phyloP scores from a whole-genome alignment of 1,140 invertebrate genomes.

The Akabosia matsudoensis region DNA sequence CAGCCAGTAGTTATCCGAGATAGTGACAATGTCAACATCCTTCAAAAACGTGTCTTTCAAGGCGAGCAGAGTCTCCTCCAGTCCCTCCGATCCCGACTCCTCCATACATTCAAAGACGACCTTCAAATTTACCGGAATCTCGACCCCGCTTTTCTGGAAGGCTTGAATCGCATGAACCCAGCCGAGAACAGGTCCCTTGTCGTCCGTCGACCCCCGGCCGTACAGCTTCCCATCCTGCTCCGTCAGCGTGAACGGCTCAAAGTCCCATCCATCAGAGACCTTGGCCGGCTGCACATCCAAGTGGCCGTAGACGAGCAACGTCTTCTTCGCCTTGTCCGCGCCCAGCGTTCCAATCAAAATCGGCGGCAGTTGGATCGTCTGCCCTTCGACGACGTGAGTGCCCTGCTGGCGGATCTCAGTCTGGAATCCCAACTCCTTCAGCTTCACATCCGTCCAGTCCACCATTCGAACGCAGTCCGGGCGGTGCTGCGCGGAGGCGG shows the following conservation, averaged over 20 bases:
- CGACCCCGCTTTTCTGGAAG: constrained; percentile 53
- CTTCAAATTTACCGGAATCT: constrained; percentile 63
- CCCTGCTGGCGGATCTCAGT: constrained; percentile 1
- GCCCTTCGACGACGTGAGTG: constrained; percentile 53
- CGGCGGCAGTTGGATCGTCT: constrained; percentile 74
- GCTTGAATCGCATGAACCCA: constrained; percentile 52
- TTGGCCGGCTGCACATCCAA: constrained; percentile 92
- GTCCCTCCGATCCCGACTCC: constrained; percentile 61
- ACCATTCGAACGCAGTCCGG: constrained; percentile 72
- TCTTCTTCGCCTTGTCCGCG: constrained; percentile 79
- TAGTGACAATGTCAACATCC: constrained; percentile 61
- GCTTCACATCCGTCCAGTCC: constrained; percentile 61
- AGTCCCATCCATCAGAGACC: constrained; percentile 45
- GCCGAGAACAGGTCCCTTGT: constrained; percentile 49
- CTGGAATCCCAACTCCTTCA: constrained; percentile 2
- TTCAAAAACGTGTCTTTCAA: constrained; percentile 57
- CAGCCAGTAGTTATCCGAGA: constrained; percentile 68
- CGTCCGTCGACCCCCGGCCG: constrained; percentile 46
- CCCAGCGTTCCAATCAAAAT: constrained; percentile 79
- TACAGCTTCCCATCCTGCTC: constrained; percentile 31
- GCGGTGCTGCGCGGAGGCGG: constrained; percentile 76
- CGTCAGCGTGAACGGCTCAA: constrained; percentile 48
- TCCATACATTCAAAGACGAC: constrained; percentile 65
- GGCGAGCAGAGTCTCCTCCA: constrained; percentile 57
- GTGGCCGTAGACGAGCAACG: constrained; percentile 94